Conservation (phyloP, 1,140 invertebrate species). For the Drosophila virilis region DNA sequence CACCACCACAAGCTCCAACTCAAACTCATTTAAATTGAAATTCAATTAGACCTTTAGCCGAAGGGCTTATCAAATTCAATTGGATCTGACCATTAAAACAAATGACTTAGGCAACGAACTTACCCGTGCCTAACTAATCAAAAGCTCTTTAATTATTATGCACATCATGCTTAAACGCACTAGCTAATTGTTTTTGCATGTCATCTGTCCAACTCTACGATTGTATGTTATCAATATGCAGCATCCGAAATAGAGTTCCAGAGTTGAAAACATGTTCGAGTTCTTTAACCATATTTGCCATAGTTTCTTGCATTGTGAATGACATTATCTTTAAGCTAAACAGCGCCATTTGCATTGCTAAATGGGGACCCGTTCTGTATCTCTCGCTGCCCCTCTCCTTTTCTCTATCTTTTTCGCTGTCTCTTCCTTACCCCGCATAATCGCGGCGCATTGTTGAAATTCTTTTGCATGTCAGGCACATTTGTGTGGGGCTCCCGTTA, state of each 20-base stretch:
- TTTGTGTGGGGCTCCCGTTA: conserved; percentile 77
- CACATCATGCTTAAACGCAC: conserved; percentile 11
- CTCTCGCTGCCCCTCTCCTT: not conserved
- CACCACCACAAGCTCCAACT: not conserved
- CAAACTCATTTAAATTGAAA: conserved; percentile 6
- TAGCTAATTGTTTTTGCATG: conserved; percentile 48
- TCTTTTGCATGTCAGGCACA: conserved; percentile 76
- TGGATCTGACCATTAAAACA: conserved; percentile 13
- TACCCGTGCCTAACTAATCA: conserved; percentile 10
- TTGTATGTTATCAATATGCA: conserved; percentile 51
- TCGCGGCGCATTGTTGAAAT: conserved; percentile 66
- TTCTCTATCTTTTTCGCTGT: not conserved
- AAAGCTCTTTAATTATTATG: conserved; percentile 46
- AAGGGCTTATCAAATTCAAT: conserved; percentile 10
- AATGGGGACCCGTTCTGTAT: conserved; percentile 47
- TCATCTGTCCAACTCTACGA: conserved; percentile 31
- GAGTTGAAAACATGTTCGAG: conserved; percentile 57
- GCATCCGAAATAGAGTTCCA: conserved; percentile 46
- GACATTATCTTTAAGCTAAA: conserved; percentile 79
- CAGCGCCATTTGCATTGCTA: conserved; percentile 78
- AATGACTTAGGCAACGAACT: conserved; percentile 55
- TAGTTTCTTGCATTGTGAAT: conserved; percentile 70
- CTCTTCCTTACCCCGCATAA: conserved; percentile 34
- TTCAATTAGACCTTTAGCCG: conserved; percentile 15
- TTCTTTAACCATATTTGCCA: conserved; percentile 64